Evolutionary conservation across 2,888 invertebrate species (phyloP).

Genomic region (Polietes domitor): DNA sequence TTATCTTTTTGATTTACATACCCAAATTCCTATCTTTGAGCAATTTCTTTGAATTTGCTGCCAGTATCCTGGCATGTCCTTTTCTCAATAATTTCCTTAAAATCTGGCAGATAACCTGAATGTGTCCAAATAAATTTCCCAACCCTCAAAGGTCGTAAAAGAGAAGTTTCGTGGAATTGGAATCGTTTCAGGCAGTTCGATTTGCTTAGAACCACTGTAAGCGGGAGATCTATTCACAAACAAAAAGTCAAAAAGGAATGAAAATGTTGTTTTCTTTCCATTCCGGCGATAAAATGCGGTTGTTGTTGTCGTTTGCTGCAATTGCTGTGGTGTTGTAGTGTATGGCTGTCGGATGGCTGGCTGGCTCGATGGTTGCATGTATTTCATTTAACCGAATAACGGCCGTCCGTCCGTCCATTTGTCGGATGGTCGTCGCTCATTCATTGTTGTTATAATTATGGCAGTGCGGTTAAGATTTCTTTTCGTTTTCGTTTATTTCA

Average conservation of each 20-base stretch:
- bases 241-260: not conserved
- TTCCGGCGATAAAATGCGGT: slow-evolving; percentile 6
- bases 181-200: no score
- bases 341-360: not conserved
- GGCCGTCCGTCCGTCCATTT: not conserved
- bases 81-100: no score
- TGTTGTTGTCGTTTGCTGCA: not conserved
- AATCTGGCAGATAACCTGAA: no score
- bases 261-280: slow-evolving; percentile 28
- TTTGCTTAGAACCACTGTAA: not conserved
- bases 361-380: not conserved
- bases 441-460: slow-evolving; percentile 33
- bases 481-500: slow-evolving; percentile 20
- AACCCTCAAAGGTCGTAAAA: no score
- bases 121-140: no score
- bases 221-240: no score
- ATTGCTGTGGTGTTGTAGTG: not conserved
- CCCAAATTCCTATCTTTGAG: no score
- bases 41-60: no score
- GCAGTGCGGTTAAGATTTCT: slow-evolving; percentile 22
- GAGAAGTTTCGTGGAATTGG: no score
- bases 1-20: no score
- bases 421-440: not conserved
- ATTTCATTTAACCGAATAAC: slow-evolving; percentile 9
- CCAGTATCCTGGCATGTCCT: no score